A percentile compares a stretch with the other conserved stretches of the same genome.
Evolutionary conservation across 2,888 invertebrate species (phyloP).

Genomic region (Tipula vernalis): DNA sequence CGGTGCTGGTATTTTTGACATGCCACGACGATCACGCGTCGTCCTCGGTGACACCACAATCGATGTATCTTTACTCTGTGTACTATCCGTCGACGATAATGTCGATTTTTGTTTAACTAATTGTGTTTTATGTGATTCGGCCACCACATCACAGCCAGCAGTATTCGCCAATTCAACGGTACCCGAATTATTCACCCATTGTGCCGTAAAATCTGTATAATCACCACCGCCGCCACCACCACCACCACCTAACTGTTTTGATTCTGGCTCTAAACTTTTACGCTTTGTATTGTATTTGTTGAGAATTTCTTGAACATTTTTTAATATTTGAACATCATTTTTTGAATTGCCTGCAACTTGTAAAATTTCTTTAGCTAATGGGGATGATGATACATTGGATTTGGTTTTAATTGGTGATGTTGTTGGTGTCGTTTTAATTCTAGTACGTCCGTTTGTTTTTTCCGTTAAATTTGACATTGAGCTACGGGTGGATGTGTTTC

Average conservation of each 20-base stretch:
- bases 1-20: conserved; percentile 34
- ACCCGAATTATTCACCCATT: conserved; percentile 61
- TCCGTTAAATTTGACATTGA: conserved; percentile 35
- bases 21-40: conserved; percentile 24
- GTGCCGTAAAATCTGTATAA: conserved; percentile 55
- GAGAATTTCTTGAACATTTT: conserved; percentile 60
- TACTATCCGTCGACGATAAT: conserved; percentile 32
- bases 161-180: conserved; percentile 48
- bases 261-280: conserved; percentile 24
- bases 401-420: conserved; percentile 42
- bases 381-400: conserved; percentile 46
- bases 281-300: conserved; percentile 39
- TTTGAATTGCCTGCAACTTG: conserved; percentile 56
- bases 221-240: conserved; percentile 31
- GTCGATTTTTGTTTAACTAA: conserved; percentile 25
- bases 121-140: conserved; percentile 13
- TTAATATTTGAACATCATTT: conserved; percentile 59
- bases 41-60: conserved; percentile 15
- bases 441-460: conserved; percentile 37
- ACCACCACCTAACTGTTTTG: background rate
- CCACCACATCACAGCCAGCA: conserved; percentile 22
- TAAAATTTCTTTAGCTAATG: conserved; percentile 56
- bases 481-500: conserved; percentile 36
- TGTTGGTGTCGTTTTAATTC: conserved; percentile 29
- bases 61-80: conserved; percentile 24